phyloP scores from a whole-genome alignment of 1,140 invertebrate species.

The Augochlora pura region DNA sequence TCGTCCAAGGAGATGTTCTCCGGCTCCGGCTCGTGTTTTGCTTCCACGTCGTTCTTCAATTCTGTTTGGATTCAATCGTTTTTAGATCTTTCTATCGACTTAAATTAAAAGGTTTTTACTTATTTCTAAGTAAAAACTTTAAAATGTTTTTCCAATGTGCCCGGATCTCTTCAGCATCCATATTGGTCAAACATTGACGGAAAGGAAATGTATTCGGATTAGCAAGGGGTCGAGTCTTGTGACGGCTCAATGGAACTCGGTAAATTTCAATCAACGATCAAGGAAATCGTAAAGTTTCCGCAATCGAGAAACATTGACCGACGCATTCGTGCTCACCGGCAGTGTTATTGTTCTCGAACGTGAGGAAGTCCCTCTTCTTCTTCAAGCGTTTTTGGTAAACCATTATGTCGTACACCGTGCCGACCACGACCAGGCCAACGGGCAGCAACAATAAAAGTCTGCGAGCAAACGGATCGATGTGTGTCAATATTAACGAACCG shows the following conservation, averaged over 20 bases:
- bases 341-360: constrained; percentile 63
- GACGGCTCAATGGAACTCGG: too few relatives aligned
- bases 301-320: too few relatives aligned
- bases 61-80: background rate
- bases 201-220: too few relatives aligned
- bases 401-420: constrained; percentile 68
- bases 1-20: constrained; percentile 31
- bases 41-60: constrained; percentile 17
- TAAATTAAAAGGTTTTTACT: too few relatives aligned
- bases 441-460: constrained; percentile 53
- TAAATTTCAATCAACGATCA: too few relatives aligned
- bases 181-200: too few relatives aligned
- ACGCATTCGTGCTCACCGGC: constrained; percentile 15
- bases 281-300: too few relatives aligned
- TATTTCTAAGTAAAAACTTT: too few relatives aligned
- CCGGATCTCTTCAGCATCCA: too few relatives aligned
- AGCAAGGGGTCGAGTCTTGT: too few relatives aligned
- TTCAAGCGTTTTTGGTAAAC: constrained; percentile 57
- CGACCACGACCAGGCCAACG: constrained; percentile 53
- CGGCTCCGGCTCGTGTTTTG: constrained; percentile 35
- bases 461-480: constrained; percentile 11
- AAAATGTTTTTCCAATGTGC: too few relatives aligned
- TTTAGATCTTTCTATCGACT: too few relatives aligned
- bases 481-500: background rate
- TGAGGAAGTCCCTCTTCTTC: constrained; percentile 21